A percentile compares a stretch with the other conserved stretches of the same genome.
Conservation (phyloP, 2,113 vertebrate genomes). For the Nycticebus coucang region DNA sequence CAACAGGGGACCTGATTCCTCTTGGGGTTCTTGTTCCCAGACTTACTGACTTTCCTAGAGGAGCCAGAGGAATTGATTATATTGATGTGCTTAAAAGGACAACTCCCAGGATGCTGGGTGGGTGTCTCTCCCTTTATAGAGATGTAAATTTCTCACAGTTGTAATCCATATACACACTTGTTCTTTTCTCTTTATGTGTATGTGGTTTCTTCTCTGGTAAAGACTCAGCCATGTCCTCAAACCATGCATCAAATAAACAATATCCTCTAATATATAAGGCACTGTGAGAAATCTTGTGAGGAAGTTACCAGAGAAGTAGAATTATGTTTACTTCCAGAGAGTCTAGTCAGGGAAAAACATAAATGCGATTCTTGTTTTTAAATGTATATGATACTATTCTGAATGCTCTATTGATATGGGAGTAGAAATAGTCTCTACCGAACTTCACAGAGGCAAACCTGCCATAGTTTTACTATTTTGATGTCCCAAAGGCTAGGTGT, state of each 20-base stretch:
- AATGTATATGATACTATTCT: neutral
- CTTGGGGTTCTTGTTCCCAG: neutral
- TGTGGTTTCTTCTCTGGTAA: slow-evolving; percentile 21
- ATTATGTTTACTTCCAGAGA: slow-evolving; percentile 14
- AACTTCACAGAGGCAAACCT: neutral
- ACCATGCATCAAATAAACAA: neutral
- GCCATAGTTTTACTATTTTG: neutral
- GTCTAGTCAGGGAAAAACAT: neutral
- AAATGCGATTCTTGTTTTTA: neutral
- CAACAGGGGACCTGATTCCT: neutral
- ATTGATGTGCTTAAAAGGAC: neutral
- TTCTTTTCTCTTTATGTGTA: too few species aligned
- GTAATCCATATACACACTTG: neutral
- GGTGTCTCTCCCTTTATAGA: neutral
- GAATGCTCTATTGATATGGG: neutral
- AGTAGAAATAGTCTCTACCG: neutral
- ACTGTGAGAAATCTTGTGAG: neutral
- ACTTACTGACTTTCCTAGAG: neutral
- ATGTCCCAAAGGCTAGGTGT: neutral
- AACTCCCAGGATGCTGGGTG: neutral
- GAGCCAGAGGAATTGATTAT: neutral
- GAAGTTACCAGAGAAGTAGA: neutral
- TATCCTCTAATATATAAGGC: neutral
- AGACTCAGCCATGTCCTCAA: slow-evolving; percentile 25
- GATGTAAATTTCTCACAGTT: slow-evolving; percentile 11